Percentiles rank a stretch among this genome's conserved stretches.
phyloP scores from a whole-genome alignment of 2,113 vertebrate species.

The Alectura lathami region DNA sequence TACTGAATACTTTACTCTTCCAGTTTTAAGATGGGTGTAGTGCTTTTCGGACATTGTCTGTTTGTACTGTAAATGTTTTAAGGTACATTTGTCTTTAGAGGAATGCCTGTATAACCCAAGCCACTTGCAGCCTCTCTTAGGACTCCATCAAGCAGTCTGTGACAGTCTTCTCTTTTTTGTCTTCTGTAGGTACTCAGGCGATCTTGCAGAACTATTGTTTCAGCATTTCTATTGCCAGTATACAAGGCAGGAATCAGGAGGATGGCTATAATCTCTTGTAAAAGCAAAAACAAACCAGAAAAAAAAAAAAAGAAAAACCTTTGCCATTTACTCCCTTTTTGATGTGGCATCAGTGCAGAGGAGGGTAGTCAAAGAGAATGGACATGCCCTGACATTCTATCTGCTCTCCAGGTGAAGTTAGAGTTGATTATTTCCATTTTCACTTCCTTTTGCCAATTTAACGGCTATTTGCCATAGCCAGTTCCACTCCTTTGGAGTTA shows the following conservation, averaged over 20 bases:
- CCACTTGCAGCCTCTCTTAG: not conserved
- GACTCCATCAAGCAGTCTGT: not conserved
- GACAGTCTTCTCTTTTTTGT: not conserved
- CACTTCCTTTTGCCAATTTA: slow-evolving; percentile 72
- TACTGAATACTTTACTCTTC: not conserved
- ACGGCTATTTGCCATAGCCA: slow-evolving; percentile 45
- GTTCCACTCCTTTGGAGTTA: slow-evolving; percentile 38
- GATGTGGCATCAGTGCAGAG: not conserved
- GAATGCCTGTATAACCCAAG: not conserved
- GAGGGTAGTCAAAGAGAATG: not conserved
- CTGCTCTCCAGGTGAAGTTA: not conserved
- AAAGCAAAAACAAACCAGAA: too few relatives aligned
- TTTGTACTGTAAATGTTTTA: not conserved
- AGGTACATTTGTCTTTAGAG: not conserved
- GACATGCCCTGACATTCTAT: not conserved
- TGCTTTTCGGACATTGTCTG: not conserved
- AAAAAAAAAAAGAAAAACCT: not conserved
- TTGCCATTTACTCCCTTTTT: not conserved
- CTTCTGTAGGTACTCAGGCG: not conserved
- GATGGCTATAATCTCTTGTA: not conserved
- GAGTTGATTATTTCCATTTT: slow-evolving; percentile 66
- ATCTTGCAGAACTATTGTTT: not conserved
- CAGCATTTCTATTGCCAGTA: not conserved
- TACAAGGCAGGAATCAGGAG: not conserved
- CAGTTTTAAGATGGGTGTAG: not conserved